Conservation (phyloP, 2,113 vertebrate genomes). For the Peromyscus californicus region DNA sequence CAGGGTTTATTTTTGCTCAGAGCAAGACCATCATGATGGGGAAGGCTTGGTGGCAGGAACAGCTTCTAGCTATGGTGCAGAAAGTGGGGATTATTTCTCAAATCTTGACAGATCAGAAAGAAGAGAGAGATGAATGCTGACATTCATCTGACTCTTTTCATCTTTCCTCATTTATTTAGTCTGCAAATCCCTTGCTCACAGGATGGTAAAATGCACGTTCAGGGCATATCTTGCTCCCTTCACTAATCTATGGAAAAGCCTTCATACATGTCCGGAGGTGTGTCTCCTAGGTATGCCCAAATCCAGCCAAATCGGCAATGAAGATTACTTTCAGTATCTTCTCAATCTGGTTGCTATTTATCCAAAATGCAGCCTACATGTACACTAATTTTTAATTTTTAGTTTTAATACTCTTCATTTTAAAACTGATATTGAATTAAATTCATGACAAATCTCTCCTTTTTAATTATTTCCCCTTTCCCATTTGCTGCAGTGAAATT, state of each 20-base stretch:
- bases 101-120: neutral
- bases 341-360: neutral
- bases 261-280: neutral
- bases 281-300: neutral
- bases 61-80: neutral
- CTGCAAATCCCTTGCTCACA: neutral
- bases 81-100: neutral
- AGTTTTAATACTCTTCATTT: conserved; percentile 17
- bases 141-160: neutral
- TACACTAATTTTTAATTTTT: neutral
- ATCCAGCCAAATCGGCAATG: neutral
- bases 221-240: neutral
- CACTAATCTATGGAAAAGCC: no score
- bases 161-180: neutral
- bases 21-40: no score
- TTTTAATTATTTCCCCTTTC: neutral
- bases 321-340: neutral
- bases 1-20: neutral
- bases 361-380: neutral
- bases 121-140: neutral
- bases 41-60: no score
- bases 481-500: neutral
- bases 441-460: neutral
- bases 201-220: neutral
- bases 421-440: conserved; percentile 15